Percentiles rank a stretch among this genome's conserved stretches.
Conservation (phyloP, 1,140 invertebrate species). For the Drosophila asahinai region DNA sequence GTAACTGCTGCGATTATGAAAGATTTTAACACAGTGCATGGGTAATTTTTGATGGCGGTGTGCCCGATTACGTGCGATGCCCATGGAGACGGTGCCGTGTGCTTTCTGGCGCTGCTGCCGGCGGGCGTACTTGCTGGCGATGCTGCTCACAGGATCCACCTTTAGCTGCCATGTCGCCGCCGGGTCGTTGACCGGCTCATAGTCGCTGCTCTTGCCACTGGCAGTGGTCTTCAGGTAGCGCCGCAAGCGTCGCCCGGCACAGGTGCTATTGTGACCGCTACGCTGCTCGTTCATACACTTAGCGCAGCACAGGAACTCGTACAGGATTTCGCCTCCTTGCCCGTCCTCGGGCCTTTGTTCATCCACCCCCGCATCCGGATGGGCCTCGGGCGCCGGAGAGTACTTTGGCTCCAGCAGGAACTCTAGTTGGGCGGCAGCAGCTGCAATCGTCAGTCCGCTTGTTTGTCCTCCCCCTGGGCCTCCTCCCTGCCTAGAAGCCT, state of each 20-base stretch:
- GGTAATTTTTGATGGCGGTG: conserved; percentile 83
- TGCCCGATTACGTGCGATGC: conserved; percentile 78
- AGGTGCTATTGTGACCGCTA: conserved; percentile 46
- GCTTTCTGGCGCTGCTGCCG: conserved; percentile 65
- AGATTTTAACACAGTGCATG: conserved; percentile 85
- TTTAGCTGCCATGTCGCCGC: conserved; percentile 37
- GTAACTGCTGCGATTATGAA: conserved; percentile 83
- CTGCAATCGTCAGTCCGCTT: conserved; percentile 42
- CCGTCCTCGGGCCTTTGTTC: conserved; percentile 1
- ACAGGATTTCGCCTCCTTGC: conserved; percentile 68
- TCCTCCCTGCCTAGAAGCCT: conserved; percentile 1
- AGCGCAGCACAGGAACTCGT: conserved; percentile 84
- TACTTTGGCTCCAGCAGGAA: conserved; percentile 79
- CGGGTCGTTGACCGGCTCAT: conserved; percentile 62
- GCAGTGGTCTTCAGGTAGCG: conserved; percentile 50
- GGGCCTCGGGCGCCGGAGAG: conserved; percentile 48
- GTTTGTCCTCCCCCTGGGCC: conserved; percentile 4
- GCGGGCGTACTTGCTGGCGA: conserved; percentile 80
- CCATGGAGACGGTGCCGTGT: conserved; percentile 60
- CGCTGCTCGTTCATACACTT: conserved; percentile 83
- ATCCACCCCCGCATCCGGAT: conserved; percentile 5
- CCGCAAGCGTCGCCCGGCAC: conserved; percentile 51
- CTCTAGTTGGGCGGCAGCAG: conserved; percentile 69
- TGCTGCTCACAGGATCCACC: conserved; percentile 76
- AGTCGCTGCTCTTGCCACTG: conserved; percentile 23